phyloP scores from a whole-genome alignment of 2,113 vertebrate genomes.

The Ovibos moschatus region DNA sequence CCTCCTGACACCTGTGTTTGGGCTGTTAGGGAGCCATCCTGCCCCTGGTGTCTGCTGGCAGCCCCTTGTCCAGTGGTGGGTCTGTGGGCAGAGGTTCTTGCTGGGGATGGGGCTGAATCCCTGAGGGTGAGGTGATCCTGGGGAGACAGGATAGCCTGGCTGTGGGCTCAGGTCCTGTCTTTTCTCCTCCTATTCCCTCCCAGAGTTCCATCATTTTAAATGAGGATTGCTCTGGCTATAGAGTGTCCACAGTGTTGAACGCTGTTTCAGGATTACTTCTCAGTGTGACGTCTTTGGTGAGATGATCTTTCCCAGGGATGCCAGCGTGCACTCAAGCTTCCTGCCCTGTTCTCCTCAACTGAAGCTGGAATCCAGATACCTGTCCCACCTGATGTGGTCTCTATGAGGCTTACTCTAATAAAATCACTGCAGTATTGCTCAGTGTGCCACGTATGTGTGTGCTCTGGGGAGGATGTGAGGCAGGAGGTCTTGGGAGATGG shows the following conservation, averaged over 20 bases:
- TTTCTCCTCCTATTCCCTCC: not conserved
- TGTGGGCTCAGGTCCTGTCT: not conserved
- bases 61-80: not conserved
- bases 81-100: too few relatives aligned
- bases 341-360: not conserved
- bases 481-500: not conserved
- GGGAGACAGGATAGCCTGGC: not conserved
- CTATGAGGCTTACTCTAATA: not conserved
- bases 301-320: not conserved
- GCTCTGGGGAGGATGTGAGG: not conserved
- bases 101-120: not conserved
- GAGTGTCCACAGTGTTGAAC: rapidly evolving
- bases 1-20: not conserved
- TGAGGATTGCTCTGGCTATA: rapidly evolving
- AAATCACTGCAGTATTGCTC: not conserved
- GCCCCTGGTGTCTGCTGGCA: not conserved
- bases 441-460: not conserved
- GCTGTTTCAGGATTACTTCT: rapidly evolving
- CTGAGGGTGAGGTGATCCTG: not conserved
- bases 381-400: not conserved
- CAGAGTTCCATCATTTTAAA: rapidly evolving
- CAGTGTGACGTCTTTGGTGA: not conserved
- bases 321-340: not conserved
- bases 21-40: not conserved
- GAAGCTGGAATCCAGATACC: not conserved